These are phyloP conservation scores for Xenopus laevis DNA, from an alignment of 2,113 vertebrate species.

Conservation along the genomic window DNA sequence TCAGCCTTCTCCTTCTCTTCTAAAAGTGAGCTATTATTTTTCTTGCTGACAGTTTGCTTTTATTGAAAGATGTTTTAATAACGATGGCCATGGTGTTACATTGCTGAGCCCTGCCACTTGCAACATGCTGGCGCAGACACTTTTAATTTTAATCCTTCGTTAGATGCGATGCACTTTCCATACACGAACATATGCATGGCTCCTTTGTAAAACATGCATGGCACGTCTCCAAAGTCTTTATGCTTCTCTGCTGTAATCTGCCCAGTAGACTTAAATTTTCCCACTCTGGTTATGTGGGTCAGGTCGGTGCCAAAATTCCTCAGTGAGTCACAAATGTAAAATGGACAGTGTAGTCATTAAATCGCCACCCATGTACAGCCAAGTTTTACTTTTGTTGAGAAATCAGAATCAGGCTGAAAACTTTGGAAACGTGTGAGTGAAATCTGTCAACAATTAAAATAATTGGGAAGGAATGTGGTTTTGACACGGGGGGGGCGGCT, in stretches of 20 bases:
- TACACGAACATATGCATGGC: background rate
- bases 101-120: background rate
- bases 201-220: slow-evolving; percentile 15
- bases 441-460: slow-evolving; percentile 46
- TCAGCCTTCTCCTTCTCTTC: too few species aligned
- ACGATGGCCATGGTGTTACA: background rate
- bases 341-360: slow-evolving; percentile 18
- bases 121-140: background rate
- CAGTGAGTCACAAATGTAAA: slow-evolving; percentile 44
- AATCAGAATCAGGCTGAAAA: slow-evolving; percentile 19
- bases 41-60: too few species aligned
- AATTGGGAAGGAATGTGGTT: slow-evolving; percentile 31
- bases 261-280: background rate
- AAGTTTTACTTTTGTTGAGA: slow-evolving; percentile 42
- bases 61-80: background rate
- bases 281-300: slow-evolving; percentile 5
- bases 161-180: slow-evolving; percentile 24
- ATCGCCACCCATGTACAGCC: slow-evolving; percentile 33
- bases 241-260: background rate
- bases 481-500: slow-evolving; percentile 2
- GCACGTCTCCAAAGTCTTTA: background rate
- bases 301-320: slow-evolving; percentile 21
- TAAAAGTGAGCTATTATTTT: too few species aligned
- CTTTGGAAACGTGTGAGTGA: slow-evolving; percentile 31
- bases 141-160: background rate